A percentile compares a stretch with the other conserved stretches of the same genome.
Evolutionary conservation across 2,797 vertebrate genomes (phyloP).

Genomic region (Psittacula echo): DNA sequence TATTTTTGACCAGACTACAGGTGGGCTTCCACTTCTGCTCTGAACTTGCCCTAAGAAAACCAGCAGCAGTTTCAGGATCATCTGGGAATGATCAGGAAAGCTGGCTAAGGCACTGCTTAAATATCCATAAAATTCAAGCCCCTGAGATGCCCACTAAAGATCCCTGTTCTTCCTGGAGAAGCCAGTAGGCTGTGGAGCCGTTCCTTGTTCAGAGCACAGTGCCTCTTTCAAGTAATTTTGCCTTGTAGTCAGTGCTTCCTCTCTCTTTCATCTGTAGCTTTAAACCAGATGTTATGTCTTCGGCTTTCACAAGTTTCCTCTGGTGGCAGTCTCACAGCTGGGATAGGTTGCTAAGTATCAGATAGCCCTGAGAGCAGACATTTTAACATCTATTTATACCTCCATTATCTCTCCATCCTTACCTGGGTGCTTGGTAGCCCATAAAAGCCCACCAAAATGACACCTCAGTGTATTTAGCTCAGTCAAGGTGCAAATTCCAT

Average conservation of each 20-base stretch:
- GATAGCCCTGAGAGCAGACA: background rate
- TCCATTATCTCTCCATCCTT: background rate
- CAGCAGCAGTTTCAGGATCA: background rate
- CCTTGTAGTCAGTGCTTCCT: background rate
- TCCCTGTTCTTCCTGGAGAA: background rate
- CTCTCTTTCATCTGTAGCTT: background rate
- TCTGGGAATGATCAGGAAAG: accelerated
- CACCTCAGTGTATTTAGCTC: background rate
- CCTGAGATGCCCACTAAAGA: background rate
- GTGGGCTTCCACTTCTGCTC: background rate
- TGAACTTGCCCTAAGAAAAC: background rate
- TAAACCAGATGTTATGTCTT: background rate
- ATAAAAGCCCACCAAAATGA: background rate
- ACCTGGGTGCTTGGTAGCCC: background rate
- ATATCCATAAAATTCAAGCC: background rate
- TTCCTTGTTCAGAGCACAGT: background rate
- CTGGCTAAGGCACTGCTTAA: background rate
- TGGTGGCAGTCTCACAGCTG: background rate
- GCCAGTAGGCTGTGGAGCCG: background rate
- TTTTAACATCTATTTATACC: background rate
- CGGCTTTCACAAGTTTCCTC: background rate
- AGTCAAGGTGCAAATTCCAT: background rate
- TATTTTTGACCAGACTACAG: background rate
- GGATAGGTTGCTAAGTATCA: background rate
- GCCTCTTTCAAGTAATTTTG: background rate